phyloP scores from a whole-genome alignment of 30 jellyfish, hydroid and myxozoan genomes.

The Mastigias papua region DNA sequence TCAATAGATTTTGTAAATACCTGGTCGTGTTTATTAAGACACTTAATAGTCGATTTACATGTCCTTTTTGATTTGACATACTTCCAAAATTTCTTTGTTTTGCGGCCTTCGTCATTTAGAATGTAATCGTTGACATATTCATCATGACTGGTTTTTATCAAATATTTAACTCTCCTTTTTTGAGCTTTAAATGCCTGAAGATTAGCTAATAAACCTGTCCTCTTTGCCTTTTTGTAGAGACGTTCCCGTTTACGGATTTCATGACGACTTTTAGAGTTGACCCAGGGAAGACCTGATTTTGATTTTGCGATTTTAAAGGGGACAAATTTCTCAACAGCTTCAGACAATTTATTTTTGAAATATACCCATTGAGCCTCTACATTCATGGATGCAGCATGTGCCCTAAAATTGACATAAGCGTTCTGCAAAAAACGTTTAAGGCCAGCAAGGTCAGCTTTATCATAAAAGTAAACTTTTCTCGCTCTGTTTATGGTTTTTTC shows the following conservation, averaged over 20 bases:
- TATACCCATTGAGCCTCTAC: conserved; percentile 4
- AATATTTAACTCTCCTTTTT: conserved; percentile 9
- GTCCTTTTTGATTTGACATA: conserved; percentile 14
- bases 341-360: too few species aligned
- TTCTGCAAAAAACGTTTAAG: background rate
- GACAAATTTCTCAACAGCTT: conserved; percentile 14
- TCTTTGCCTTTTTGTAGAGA: conserved; percentile 22
- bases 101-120: background rate
- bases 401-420: background rate
- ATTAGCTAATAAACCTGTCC: conserved; percentile 1
- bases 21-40: background rate
- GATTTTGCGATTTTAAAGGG: conserved; percentile 14
- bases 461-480: background rate
- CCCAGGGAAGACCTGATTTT: conserved; percentile 32
- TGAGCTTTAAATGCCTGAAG: conserved; percentile 6
- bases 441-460: background rate
- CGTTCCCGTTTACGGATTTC: conserved; percentile 42
- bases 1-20: conserved; percentile 6
- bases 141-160: conserved; percentile 18
- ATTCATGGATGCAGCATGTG: background rate
- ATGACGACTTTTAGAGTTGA: conserved; percentile 13
- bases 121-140: conserved; percentile 20
- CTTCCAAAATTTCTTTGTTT: conserved; percentile 14
- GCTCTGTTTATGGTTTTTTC: background rate
- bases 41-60: background rate